Evolutionary conservation across 2,888 invertebrate genomes (phyloP).

Genomic region (Cordilura impudica): DNA sequence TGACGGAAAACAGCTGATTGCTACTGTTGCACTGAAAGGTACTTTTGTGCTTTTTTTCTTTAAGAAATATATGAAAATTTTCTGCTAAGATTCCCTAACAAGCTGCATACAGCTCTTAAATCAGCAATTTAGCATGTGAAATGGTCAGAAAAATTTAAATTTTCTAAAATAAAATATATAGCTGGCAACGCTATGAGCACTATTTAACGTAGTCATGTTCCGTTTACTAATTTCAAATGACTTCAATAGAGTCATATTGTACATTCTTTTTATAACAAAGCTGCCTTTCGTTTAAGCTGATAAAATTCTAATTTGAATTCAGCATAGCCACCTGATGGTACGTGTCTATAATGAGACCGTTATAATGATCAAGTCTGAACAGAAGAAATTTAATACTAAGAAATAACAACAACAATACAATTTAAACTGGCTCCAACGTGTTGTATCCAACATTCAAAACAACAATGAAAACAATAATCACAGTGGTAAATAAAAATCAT

Average conservation of each 20-base stretch:
- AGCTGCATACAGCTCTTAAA: no score
- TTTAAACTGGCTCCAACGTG: neutral
- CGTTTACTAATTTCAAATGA: conserved; percentile 52
- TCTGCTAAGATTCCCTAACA: no score
- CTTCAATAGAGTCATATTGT: conserved; percentile 46
- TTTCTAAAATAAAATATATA: neutral
- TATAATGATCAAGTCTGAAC: conserved; percentile 12
- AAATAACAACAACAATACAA: no score
- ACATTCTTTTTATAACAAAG: neutral
- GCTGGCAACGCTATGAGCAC: conserved; percentile 37
- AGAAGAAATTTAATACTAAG: neutral
- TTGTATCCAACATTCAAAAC: conserved; percentile 8
- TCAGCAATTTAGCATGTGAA: no score
- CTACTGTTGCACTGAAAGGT: no score
- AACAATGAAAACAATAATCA: neutral
- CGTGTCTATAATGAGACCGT: conserved; percentile 53
- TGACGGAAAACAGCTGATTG: no score
- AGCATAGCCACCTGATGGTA: conserved; percentile 46
- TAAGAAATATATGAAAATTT: no score
- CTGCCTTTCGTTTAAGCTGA: conserved; percentile 40
- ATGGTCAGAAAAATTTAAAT: no score
- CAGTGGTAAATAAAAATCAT: conserved; percentile 16
- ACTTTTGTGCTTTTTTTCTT: no score
- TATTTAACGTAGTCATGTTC: conserved; percentile 54
- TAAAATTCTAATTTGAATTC: conserved; percentile 39